Evolutionary conservation across 2,888 invertebrate species (phyloP), one percentile per base, ranked within the genome.

Genomic region (Drosophila anomelani): DNA sequence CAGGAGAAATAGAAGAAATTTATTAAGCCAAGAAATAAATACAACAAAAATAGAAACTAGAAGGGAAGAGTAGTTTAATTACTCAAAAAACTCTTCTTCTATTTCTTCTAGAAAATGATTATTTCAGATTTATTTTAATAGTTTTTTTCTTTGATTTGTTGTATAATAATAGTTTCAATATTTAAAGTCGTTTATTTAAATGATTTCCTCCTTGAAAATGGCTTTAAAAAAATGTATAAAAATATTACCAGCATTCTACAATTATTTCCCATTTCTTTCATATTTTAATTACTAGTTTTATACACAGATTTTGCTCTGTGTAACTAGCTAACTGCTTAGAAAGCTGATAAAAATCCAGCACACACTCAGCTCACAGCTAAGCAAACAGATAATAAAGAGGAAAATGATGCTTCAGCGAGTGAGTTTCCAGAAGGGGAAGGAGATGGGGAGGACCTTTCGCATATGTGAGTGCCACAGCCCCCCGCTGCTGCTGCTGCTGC

Each of bases 341-440:
- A 75, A 81, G 57, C 80, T 84, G 86, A 86, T 88, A 88, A 87
- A 87, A 86, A 88, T 88, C 86, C 87, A 85, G 76, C 83, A 70
- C 76, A 85, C 78, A 63, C 69, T 79, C 60, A 15, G 60, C 61
- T 34, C 36, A 46, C 75, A 79, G 74, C 82, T 85, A 87, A 85
- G 78, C 82, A 85, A 88, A 84, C 88, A 85, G 88, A 84, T 84
- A 87, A 86, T 88, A 87, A 86, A 88, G 81, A 82, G 87, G 79
- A 82, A 88, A 86, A 86, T 88, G 87, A 84, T 84, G 87, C 84
- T 82, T 57, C 58, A 57, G 56, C 46, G 38, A 26, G 38, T 67
- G 64, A 51, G 63, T 38, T 36, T 54, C 43, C 47, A 29, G 26
- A 15, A 15, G 44, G n/a, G 15, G 47, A 57, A 51, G 51, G 47